Percentiles rank a stretch among this genome's conserved stretches.
Conservation (phyloP, 2,797 vertebrate species). For the Hoplostethus mediterraneus region DNA sequence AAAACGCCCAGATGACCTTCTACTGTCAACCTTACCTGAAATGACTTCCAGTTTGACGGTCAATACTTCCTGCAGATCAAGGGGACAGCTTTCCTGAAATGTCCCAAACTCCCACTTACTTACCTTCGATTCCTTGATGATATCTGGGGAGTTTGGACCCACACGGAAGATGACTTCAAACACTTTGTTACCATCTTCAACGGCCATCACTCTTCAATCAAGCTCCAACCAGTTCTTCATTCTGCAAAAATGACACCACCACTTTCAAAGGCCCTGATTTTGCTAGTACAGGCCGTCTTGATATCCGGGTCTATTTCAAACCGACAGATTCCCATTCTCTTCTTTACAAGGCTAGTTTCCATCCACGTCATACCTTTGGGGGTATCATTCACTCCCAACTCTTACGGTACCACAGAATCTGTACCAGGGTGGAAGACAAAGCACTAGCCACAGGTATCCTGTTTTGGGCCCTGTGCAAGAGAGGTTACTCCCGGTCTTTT, state of each 20-base stretch:
- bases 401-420: background rate
- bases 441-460: too few relatives aligned
- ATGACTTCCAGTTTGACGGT: too few relatives aligned
- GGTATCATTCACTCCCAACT: background rate
- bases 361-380: background rate
- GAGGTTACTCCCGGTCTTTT: too few relatives aligned
- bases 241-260: background rate
- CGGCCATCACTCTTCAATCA: background rate
- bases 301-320: background rate
- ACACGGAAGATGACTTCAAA: too few relatives aligned
- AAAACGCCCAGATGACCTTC: too few relatives aligned
- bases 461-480: background rate
- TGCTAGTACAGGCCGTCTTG: background rate
- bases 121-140: too few relatives aligned
- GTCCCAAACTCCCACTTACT: too few relatives aligned
- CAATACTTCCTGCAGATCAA: too few relatives aligned
- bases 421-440: background rate
- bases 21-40: too few relatives aligned
- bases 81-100: too few relatives aligned
- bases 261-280: too few relatives aligned
- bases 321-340: background rate
- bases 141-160: too few relatives aligned
- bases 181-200: background rate
- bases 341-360: background rate
- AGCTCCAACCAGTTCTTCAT: background rate